Conservation (phyloP, 2,797 vertebrate species). For the Cyprinodon diabolis region DNA sequence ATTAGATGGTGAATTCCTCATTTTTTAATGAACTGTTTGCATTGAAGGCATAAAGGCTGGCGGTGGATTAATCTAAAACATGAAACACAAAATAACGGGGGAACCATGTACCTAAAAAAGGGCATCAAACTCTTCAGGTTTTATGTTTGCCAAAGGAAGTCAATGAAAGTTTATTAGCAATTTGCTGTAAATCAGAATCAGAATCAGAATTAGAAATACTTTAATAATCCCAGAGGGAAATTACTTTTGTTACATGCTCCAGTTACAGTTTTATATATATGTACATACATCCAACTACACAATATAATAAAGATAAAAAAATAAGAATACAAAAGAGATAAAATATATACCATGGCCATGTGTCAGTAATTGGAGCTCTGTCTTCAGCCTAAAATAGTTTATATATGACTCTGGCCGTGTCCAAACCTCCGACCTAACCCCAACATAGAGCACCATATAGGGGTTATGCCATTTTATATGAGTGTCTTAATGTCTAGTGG, state of each 20-base stretch:
- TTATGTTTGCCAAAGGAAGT: background rate
- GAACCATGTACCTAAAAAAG: background rate
- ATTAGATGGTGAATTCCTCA: background rate
- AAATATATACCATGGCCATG: background rate
- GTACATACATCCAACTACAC: too few species aligned
- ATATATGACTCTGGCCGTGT: constrained; percentile 14
- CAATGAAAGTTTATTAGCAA: background rate
- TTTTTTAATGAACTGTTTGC: background rate
- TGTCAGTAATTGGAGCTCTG: constrained; percentile 39
- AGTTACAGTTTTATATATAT: too few species aligned
- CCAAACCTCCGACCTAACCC: too few species aligned
- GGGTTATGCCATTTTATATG: too few species aligned
- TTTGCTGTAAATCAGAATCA: too few species aligned
- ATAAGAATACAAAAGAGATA: too few species aligned
- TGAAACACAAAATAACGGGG: background rate
- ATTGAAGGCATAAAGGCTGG: background rate
- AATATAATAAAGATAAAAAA: too few species aligned
- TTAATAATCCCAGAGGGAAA: too few species aligned
- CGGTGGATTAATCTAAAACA: background rate
- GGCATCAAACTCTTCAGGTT: background rate
- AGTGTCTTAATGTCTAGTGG: too few species aligned
- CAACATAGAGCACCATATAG: too few species aligned
- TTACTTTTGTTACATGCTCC: too few species aligned
- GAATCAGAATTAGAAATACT: too few species aligned
- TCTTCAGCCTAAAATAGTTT: constrained; percentile 67